Conservation (phyloP, 2,888 invertebrate species). For the Acrocera orbiculus region DNA sequence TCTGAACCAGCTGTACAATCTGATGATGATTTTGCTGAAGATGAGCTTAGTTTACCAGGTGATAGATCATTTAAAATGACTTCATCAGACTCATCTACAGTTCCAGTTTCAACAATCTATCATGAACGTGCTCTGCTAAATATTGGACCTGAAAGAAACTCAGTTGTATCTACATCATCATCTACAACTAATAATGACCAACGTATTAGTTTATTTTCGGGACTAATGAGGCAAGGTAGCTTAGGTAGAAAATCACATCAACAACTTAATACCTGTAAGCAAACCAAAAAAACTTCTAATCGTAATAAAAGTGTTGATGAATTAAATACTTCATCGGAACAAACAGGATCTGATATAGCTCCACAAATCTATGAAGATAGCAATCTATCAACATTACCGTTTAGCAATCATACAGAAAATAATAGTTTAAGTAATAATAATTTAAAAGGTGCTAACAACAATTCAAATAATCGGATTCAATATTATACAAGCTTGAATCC, state of each 20-base stretch:
- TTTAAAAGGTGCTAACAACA: conserved; percentile 1
- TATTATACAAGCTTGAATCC: conserved; percentile 1
- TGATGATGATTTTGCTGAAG: conserved; percentile 74
- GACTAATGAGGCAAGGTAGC: conserved; percentile 17
- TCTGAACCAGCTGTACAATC: conserved; percentile 47
- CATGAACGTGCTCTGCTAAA: no score
- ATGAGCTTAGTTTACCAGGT: conserved; percentile 49
- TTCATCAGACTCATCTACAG: conserved; percentile 4
- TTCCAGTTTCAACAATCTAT: conserved; percentile 17
- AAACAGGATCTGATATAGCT: conserved; percentile 11
- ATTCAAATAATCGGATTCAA: background rate
- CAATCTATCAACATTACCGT: conserved; percentile 11
- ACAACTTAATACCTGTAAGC: conserved; percentile 4
- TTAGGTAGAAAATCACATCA: conserved; percentile 7
- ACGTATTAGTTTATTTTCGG: conserved; percentile 13
- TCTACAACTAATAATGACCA: conserved; percentile 17
- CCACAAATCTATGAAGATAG: conserved; percentile 11
- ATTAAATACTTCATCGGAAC: conserved; percentile 13
- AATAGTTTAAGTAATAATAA: conserved; percentile 12
- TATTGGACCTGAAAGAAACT: conserved; percentile 24
- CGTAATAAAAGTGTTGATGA: conserved; percentile 13
- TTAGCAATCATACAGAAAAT: conserved; percentile 15
- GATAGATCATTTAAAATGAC: conserved; percentile 28
- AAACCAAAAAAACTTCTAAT: conserved; percentile 9
- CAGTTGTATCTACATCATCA: conserved; percentile 27